A percentile compares a stretch with the other conserved stretches of the same genome.
phyloP scores from a whole-genome alignment of 2,113 vertebrate species.

The Gnathonemus echidnorhynchus region DNA sequence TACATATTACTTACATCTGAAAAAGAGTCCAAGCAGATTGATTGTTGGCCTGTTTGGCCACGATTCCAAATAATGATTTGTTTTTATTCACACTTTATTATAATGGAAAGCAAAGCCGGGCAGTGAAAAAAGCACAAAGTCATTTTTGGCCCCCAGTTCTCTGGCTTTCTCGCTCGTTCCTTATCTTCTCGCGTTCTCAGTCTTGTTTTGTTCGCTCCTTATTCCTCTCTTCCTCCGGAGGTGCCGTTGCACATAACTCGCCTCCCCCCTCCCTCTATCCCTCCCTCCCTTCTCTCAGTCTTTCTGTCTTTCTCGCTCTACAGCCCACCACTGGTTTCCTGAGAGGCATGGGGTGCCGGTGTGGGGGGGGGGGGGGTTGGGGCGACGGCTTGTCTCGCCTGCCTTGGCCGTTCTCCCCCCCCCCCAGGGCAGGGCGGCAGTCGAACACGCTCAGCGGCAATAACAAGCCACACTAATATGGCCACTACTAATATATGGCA shows the following conservation, averaged over 20 bases:
- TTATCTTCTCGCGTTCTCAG: background rate
- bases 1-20: background rate
- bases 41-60: no score
- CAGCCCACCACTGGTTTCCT: conserved; percentile 39
- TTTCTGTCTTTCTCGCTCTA: conserved; percentile 11
- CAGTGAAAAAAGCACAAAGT: background rate
- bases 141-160: background rate
- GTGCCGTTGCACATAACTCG: background rate
- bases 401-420: conserved; percentile 51
- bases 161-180: background rate
- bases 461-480: conserved; percentile 17
- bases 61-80: background rate
- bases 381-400: no score
- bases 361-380: conserved; percentile 32
- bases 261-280: conserved; percentile 7
- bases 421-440: conserved; percentile 51
- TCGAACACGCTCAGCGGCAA: background rate
- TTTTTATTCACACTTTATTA: background rate
- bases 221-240: background rate
- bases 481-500: conserved; percentile 1
- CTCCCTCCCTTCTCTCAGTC: conserved; percentile 13
- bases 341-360: conserved; percentile 50
- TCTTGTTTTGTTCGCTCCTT: background rate
- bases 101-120: background rate
- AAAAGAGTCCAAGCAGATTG: background rate